A percentile compares a stretch with the other conserved stretches of the same genome.
These are phyloP conservation scores for Blastobasis adustella DNA, from an alignment of 2,888 invertebrate species.

Conservation along the genomic window DNA sequence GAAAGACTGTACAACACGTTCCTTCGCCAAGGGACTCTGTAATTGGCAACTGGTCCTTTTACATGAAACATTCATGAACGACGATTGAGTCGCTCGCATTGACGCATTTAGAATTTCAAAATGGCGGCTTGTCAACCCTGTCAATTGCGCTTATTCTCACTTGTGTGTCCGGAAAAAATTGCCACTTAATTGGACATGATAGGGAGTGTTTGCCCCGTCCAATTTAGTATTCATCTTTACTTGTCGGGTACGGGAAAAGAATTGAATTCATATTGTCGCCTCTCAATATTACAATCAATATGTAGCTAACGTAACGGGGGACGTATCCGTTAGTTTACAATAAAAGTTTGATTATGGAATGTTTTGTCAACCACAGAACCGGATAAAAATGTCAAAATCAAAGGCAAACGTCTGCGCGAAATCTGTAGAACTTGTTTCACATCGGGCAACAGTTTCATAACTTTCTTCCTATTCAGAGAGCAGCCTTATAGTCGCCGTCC, in stretches of 20 bases:
- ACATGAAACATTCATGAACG: conserved; percentile 60
- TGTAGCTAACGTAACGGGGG: too few species aligned
- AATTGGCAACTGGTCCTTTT: conserved; percentile 44
- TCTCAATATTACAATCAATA: too few species aligned
- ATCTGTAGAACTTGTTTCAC: conserved; percentile 70
- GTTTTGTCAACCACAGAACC: neutral
- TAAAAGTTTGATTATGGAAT: neutral
- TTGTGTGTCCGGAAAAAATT: neutral
- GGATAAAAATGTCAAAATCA: conserved; percentile 36
- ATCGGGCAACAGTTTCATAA: conserved; percentile 56
- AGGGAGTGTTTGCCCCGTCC: too few species aligned
- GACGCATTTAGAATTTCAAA: conserved; percentile 38
- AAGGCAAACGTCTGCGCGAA: conserved; percentile 58
- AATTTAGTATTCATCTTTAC: too few species aligned
- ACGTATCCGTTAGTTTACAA: too few species aligned
- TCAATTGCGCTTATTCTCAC: conserved; percentile 5
- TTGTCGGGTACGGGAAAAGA: too few species aligned
- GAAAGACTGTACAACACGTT: conserved; percentile 22
- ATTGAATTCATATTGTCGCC: too few species aligned
- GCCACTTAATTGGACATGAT: too few species aligned
- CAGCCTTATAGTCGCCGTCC: conserved; percentile 41
- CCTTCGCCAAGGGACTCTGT: conserved; percentile 27
- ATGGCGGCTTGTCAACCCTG: conserved; percentile 20
- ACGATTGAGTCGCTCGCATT: conserved; percentile 51
- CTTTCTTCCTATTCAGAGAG: conserved; percentile 64